Conservation (phyloP, 1,140 invertebrate species). For the Drosophila elegans region DNA sequence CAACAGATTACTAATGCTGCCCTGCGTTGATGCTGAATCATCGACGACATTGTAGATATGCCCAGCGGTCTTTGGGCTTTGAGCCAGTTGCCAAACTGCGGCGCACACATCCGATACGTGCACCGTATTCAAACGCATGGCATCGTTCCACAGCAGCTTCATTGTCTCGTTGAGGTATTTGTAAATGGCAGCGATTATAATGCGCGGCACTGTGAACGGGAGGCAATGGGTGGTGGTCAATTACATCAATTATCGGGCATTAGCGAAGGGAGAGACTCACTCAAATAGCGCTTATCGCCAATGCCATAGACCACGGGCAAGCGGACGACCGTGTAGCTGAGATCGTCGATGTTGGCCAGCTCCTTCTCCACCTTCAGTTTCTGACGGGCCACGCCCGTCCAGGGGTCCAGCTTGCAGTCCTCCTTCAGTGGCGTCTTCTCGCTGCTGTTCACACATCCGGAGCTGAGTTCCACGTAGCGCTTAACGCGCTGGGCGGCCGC, state of each 20-base stretch:
- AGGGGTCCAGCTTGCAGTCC: constrained; percentile 90
- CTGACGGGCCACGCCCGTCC: constrained; percentile 93
- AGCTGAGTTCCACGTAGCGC: constrained; percentile 93
- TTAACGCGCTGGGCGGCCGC: constrained; percentile 89
- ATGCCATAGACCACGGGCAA: constrained; percentile 94
- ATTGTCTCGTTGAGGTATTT: constrained; percentile 95
- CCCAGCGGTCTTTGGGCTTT: constrained; percentile 84
- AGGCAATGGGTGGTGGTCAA: constrained; percentile 22
- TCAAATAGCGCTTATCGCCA: constrained; percentile 92
- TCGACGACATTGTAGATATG: constrained; percentile 94
- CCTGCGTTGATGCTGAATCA: constrained; percentile 92
- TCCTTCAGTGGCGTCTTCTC: constrained; percentile 93
- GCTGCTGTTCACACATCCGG: constrained; percentile 91
- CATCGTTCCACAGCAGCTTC: constrained; percentile 95
- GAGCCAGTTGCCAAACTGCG: constrained; percentile 89
- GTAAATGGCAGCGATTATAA: constrained; percentile 94
- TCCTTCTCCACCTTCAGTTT: constrained; percentile 94
- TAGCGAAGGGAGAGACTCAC: constrained; percentile 86
- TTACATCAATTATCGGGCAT: constrained; percentile 38
- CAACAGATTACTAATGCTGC: constrained; percentile 91
- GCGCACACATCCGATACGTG: constrained; percentile 93
- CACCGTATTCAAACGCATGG: constrained; percentile 94
- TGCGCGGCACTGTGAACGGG: constrained; percentile 89
- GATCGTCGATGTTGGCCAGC: constrained; percentile 86
- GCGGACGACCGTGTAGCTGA: constrained; percentile 93